Conservation (phyloP, 2,888 invertebrate genomes). For the Nesidiocoris tenuis region DNA sequence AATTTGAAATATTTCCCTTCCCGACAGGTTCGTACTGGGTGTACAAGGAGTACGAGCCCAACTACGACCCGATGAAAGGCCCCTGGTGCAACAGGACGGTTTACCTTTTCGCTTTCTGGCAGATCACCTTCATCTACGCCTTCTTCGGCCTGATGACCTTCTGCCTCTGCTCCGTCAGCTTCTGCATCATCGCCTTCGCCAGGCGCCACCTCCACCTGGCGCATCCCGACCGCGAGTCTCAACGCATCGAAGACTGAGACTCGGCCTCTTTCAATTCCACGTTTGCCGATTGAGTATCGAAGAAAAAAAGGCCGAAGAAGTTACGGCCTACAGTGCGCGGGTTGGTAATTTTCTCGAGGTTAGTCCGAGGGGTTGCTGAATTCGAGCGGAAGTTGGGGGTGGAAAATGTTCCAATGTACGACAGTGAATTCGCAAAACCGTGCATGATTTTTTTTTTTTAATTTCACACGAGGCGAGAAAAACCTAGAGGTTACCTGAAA, state of each 20-base stretch:
- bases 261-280: background rate
- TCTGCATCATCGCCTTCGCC: conserved; percentile 44
- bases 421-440: no score
- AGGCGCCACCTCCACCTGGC: conserved; percentile 40
- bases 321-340: no score
- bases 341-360: no score
- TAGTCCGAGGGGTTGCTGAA: no score
- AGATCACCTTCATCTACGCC: conserved; percentile 66
- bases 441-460: no score
- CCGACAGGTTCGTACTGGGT: conserved; percentile 67
- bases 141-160: conserved; percentile 41
- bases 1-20: background rate
- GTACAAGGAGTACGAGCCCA: conserved; percentile 65
- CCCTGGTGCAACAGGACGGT: conserved; percentile 67
- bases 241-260: conserved; percentile 31
- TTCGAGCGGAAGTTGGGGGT: no score
- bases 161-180: conserved; percentile 46
- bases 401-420: no score
- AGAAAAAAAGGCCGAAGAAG: no score
- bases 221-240: conserved; percentile 35
- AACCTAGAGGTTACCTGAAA: no score
- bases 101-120: conserved; percentile 70
- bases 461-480: no score
- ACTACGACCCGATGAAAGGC: conserved; percentile 57
- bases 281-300: background rate